Conservation (phyloP, 2,888 invertebrate species). For the Tipula unca region DNA sequence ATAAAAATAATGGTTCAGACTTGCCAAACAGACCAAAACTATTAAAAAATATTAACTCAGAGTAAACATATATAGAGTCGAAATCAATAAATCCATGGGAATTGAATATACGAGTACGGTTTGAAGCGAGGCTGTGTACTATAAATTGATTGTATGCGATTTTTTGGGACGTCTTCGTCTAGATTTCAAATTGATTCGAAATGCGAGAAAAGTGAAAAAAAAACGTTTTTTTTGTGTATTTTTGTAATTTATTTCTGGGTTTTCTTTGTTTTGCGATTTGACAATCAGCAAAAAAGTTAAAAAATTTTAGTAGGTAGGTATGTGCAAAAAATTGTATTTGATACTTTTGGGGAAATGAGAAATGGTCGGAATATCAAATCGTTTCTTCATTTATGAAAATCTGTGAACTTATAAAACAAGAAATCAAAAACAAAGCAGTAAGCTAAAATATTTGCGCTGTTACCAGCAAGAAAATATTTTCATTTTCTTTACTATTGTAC, state of each 20-base stretch:
- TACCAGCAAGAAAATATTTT: no score
- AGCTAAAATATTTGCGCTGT: no score
- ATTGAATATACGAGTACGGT: not conserved
- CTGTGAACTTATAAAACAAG: no score
- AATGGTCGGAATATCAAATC: no score
- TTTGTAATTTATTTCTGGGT: not conserved
- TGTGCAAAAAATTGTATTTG: no score
- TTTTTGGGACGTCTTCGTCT: not conserved
- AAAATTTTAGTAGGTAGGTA: no score
- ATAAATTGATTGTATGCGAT: not conserved
- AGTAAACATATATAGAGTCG: no score
- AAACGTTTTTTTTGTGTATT: not conserved
- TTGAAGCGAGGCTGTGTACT: not conserved
- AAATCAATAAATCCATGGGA: not conserved
- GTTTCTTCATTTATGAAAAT: no score
- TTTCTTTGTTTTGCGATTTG: no score
- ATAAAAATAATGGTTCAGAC: not conserved
- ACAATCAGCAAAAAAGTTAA: not conserved
- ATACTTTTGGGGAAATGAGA: no score
- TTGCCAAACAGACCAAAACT: not conserved
- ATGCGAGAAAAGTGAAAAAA: not conserved
- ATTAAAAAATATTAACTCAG: not conserved
- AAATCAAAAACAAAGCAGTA: no score
- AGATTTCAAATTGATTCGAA: not conserved
- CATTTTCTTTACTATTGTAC: no score